A percentile compares a stretch with the other conserved stretches of the same genome.
Evolutionary conservation across 2,113 vertebrate species (phyloP).

Genomic region (Paradoxurus hermaphroditus): DNA sequence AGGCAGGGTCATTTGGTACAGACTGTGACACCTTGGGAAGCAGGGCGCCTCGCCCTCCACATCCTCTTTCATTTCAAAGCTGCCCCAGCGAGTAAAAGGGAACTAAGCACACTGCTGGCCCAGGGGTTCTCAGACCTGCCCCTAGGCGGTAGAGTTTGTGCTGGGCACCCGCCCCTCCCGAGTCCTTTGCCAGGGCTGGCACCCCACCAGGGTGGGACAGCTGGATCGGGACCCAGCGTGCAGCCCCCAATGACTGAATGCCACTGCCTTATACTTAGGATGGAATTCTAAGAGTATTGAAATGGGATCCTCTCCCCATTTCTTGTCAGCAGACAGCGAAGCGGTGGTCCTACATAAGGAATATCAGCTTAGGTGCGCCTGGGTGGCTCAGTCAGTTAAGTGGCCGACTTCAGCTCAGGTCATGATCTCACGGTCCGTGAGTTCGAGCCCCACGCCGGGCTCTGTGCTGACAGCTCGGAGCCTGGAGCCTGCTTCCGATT

Average conservation of each 20-base stretch:
- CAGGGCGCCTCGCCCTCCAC: neutral
- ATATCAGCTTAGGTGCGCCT: neutral
- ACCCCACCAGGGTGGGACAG: neutral
- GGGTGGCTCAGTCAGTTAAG: too few species aligned
- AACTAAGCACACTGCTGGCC: neutral
- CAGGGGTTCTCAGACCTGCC: neutral
- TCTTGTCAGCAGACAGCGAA: neutral
- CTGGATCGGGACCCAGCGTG: neutral
- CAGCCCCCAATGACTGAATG: neutral
- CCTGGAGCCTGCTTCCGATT: too few species aligned
- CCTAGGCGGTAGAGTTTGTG: neutral
- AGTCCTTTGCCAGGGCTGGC: neutral
- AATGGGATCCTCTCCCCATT: neutral
- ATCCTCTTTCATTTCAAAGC: neutral
- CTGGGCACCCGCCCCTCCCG: accelerated
- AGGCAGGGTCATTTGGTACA: neutral
- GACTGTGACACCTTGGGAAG: neutral
- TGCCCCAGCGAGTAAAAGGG: neutral
- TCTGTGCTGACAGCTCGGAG: too few species aligned
- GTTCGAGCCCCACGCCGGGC: too few species aligned
- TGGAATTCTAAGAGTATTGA: too few species aligned
- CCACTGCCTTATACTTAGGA: neutral
- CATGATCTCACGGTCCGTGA: too few species aligned
- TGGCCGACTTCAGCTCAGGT: too few species aligned
- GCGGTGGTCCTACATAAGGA: neutral